Evolutionary conservation across 2,113 vertebrate genomes (phyloP).

Genomic region (Egretta garzetta): DNA sequence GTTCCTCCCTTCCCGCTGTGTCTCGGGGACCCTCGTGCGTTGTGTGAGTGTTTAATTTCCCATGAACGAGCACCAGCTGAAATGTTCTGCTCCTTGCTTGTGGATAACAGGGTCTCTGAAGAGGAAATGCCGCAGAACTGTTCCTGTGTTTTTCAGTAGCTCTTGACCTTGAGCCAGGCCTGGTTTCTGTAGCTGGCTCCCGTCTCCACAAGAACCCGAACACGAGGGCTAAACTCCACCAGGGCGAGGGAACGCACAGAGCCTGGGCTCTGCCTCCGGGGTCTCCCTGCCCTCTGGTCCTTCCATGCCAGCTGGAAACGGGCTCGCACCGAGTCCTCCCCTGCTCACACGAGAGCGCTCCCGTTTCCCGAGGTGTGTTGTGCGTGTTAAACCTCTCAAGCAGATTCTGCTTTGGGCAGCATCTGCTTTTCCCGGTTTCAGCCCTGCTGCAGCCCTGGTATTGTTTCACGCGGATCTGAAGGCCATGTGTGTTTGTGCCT

Average conservation of each 20-base stretch:
- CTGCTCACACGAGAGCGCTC: background rate
- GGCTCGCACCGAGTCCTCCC: background rate
- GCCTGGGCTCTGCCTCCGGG: background rate
- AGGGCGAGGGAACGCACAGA: accelerated
- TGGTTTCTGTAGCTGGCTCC: background rate
- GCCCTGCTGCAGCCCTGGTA: slow-evolving; percentile 44
- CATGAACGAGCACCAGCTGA: background rate
- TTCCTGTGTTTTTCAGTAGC: background rate
- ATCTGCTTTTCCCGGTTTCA: slow-evolving; percentile 49
- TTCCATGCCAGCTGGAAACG: background rate
- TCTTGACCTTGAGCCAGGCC: slow-evolving; percentile 4
- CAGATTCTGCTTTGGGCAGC: background rate
- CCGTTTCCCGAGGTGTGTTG: background rate
- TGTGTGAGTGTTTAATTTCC: background rate
- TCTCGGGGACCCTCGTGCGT: background rate
- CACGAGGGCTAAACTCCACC: background rate
- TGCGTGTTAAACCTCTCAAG: background rate
- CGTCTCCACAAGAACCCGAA: background rate
- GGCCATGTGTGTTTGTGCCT: slow-evolving; percentile 62
- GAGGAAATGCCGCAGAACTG: background rate
- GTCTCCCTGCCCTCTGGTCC: background rate
- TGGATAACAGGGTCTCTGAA: background rate
- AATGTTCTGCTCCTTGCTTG: background rate
- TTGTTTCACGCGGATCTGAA: slow-evolving; percentile 47
- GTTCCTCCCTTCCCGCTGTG: accelerated